phyloP scores from a whole-genome alignment of 2,888 invertebrate genomes.

The Calliopum simillimum region DNA sequence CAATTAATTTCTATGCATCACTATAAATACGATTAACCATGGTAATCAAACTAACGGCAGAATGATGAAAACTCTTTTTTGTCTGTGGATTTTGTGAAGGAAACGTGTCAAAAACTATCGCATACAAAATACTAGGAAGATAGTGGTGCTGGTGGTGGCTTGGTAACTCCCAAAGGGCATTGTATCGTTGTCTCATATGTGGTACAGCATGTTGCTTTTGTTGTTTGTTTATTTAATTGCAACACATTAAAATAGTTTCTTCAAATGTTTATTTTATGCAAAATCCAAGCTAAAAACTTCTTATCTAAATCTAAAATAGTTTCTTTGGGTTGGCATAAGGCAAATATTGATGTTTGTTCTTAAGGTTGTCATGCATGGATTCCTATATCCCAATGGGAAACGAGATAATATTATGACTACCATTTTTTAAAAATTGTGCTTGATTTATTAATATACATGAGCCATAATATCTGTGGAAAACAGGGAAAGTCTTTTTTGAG shows the following conservation, averaged over 20 bases:
- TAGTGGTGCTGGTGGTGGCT: conserved; percentile 1
- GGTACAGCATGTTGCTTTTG: not conserved
- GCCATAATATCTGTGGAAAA: too few species aligned
- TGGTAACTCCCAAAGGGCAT: conserved; percentile 26
- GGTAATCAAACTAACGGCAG: conserved; percentile 13
- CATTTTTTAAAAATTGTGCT: too few species aligned
- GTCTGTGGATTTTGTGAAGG: not conserved
- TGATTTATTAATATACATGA: too few species aligned
- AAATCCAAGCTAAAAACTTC: not conserved
- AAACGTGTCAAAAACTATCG: conserved; percentile 26
- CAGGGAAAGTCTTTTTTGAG: too few species aligned
- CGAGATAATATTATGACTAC: too few species aligned
- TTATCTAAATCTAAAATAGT: not conserved
- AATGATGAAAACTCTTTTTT: conserved; percentile 3
- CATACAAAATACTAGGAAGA: not conserved
- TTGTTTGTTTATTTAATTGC: conserved; percentile 49
- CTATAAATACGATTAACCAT: conserved; percentile 38
- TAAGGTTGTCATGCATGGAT: not conserved
- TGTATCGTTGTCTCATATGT: not conserved
- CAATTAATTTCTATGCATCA: conserved; percentile 53
- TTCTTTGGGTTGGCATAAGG: not conserved
- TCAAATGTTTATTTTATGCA: conserved; percentile 38
- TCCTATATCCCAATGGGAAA: not conserved
- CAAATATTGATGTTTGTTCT: not conserved
- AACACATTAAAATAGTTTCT: conserved; percentile 48